Percentiles rank a stretch among this genome's conserved stretches.
Conservation (phyloP, 2,113 vertebrate genomes). For the Callithrix jacchus region DNA sequence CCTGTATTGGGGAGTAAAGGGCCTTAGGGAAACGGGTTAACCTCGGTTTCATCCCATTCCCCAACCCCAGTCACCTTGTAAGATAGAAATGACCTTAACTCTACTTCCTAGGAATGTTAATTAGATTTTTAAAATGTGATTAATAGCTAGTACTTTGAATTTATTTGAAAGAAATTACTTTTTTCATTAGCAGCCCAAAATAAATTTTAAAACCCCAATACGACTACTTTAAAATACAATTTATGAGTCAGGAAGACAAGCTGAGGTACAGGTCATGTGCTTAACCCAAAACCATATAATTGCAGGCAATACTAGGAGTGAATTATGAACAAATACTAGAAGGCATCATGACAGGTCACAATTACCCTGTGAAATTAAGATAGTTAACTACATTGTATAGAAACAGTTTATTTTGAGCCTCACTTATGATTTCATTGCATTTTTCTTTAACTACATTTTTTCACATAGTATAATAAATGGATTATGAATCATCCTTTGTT, state of each 20-base stretch:
- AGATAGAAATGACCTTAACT: not conserved
- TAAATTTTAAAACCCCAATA: not conserved
- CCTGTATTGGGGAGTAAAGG: not conserved
- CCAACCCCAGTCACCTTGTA: not conserved
- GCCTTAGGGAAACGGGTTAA: constrained; percentile 16
- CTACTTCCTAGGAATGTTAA: constrained; percentile 2
- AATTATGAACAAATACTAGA: not conserved
- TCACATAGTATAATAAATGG: not conserved
- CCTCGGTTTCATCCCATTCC: not conserved
- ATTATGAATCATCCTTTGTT: not conserved
- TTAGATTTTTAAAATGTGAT: constrained; percentile 35
- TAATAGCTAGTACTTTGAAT: constrained; percentile 2
- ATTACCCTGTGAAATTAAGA: not conserved
- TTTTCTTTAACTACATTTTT: not conserved
- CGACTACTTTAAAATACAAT: not conserved
- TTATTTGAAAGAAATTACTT: not conserved
- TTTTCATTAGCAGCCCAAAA: not conserved
- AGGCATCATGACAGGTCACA: not conserved
- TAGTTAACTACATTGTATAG: not conserved
- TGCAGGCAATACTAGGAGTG: not conserved
- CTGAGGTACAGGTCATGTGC: not conserved
- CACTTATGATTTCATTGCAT: not conserved
- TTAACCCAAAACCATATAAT: not conserved
- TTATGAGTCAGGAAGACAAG: not conserved
- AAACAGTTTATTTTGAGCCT: not conserved